These are phyloP conservation scores for Eufriesea mexicana DNA, from an alignment of 1,140 invertebrate genomes.

Conservation along the genomic window DNA sequence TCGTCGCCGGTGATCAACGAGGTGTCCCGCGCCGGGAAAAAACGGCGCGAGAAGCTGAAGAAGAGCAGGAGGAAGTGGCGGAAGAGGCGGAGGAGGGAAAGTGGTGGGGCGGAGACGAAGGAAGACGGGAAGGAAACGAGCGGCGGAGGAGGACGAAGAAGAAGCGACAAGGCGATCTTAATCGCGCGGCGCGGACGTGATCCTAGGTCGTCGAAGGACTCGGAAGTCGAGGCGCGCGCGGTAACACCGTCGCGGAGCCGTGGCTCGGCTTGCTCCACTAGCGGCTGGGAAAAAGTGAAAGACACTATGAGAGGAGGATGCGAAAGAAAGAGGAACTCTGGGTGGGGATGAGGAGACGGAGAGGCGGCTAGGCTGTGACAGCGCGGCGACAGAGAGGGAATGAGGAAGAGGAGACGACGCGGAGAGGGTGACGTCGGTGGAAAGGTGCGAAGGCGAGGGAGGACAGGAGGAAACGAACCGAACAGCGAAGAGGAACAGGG, in stretches of 20 bases:
- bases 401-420: constrained; percentile 60
- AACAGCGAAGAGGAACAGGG: not conserved
- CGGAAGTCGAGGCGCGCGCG: constrained; percentile 45
- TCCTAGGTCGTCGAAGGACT: constrained; percentile 67
- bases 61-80: not conserved
- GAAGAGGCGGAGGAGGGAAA: not conserved
- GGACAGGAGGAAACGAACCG: constrained; percentile 56
- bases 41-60: not conserved
- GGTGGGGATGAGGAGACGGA: not conserved
- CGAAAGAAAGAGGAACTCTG: constrained; percentile 47
- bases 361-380: not conserved
- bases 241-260: not conserved
- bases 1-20: not conserved
- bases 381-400: constrained; percentile 39
- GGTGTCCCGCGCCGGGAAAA: not conserved
- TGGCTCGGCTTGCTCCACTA: constrained; percentile 57
- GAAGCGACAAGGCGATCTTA: constrained; percentile 53
- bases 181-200: constrained; percentile 51
- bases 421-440: constrained; percentile 64
- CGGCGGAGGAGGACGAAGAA: not conserved
- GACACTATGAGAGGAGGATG: constrained; percentile 57
- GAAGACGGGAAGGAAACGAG: not conserved
- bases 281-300: constrained; percentile 66
- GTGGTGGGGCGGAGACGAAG: not conserved
- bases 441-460: constrained; percentile 68